Base-by-base conservation (phyloP, 2,888 invertebrate genomes). In the Ashinkailepas kermadecensis region DNA sequence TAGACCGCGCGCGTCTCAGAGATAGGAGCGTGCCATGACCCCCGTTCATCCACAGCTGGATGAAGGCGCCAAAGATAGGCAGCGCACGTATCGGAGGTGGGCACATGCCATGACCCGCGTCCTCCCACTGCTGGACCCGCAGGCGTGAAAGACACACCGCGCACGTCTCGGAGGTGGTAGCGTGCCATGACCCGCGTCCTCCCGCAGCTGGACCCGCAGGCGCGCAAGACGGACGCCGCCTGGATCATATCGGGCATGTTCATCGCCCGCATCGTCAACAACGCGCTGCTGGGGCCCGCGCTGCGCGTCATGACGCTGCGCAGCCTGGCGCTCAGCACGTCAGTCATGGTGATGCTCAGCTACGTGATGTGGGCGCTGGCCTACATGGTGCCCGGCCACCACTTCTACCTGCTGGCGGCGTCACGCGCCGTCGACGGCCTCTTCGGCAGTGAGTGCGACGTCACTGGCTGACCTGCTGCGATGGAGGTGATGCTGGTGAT, bases 211-310 rank as follows among this genome's bases (percentile, higher is more conserved):
- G 57, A 78, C 57, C 78, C 78, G n/a, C 7, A 21, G 10, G 21
- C 78, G 4, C n/a, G 58, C 8, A 78, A 78, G 23, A 78, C 78
- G 23, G 58, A 57, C 57, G 78, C 78, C 12, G 78, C 78, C 78
- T 78, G 78, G 78, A 78, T 78, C 78, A 58, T 78, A n/a, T 78
- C 78, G 21, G 57, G 57, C 78, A 78, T 78, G 78, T 78, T 78
- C 78, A 58, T 78, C n/a, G 78, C 78, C 58, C 78, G 78, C 11
- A 78, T 78, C 78, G 78, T 12, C n/a, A 78, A 78, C 23, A 78
- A 78, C 58, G 78, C 78, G 23, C 78, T 78, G 78, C 57, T 78
- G 23, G 78, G 78, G 13, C 78, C 78, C 58, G 78, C 23, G 78
- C 78, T 78, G 78, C 78, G 78, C 23, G 15, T 78, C 12, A 18